Conservation (phyloP, 1,140 invertebrate genomes). For the Drosophila fuyamai region DNA sequence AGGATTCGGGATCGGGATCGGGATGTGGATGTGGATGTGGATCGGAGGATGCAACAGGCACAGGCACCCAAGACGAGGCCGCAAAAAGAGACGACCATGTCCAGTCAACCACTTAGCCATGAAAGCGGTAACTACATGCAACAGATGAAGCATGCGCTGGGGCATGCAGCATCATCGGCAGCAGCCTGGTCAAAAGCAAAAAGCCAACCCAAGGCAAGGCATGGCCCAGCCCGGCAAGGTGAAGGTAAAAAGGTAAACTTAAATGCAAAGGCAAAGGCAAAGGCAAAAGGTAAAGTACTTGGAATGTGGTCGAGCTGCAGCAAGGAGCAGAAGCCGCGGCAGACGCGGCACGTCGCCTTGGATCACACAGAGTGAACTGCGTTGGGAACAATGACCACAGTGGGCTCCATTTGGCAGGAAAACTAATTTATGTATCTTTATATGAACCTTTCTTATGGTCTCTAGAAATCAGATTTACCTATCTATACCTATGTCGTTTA, state of each 20-base stretch:
- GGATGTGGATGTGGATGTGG: constrained; percentile 11
- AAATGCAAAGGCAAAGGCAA: constrained; percentile 45
- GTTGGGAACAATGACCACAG: constrained; percentile 51
- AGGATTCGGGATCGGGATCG: constrained; percentile 24
- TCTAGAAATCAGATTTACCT: no score
- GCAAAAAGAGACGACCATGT: constrained; percentile 70
- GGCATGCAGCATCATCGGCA: constrained; percentile 62
- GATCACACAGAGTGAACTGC: constrained; percentile 69
- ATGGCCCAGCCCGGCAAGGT: constrained; percentile 23
- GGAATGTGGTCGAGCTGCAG: constrained; percentile 59
- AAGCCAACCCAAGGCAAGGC: constrained; percentile 42
- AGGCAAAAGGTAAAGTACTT: constrained; percentile 74
- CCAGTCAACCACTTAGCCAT: constrained; percentile 82
- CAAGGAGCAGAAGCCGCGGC: constrained; percentile 52
- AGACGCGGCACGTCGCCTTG: constrained; percentile 67
- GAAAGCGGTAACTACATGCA: constrained; percentile 83
- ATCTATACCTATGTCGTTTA: no score
- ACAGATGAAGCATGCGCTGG: constrained; percentile 80
- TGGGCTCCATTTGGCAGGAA: background rate
- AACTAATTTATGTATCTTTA: background rate
- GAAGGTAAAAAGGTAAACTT: constrained; percentile 56
- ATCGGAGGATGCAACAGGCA: constrained; percentile 17
- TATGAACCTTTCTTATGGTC: no score
- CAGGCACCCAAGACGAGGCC: constrained; percentile 37
- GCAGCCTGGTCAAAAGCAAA: constrained; percentile 46